Percentiles rank a stretch among this genome's conserved stretches.
phyloP scores from a whole-genome alignment of 37 sponge, comb jelly and placozoan species.

The Halichondria panicea region DNA sequence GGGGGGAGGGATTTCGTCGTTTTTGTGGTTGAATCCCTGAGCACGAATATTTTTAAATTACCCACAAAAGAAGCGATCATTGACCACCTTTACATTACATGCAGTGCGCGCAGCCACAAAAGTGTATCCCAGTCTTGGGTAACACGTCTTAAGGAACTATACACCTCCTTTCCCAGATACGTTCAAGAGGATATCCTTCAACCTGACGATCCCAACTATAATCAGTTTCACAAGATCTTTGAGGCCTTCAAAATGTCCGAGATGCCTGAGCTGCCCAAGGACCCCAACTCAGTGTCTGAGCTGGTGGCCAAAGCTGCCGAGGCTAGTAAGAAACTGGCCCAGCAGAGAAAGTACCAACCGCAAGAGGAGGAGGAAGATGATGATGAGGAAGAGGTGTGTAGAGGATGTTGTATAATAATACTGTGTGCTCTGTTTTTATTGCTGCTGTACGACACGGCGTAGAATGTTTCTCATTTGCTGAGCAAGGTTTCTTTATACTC shows the following conservation, averaged over 20 bases:
- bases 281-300: background rate
- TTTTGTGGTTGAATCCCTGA: too few relatives aligned
- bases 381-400: conserved; percentile 2
- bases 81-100: too few relatives aligned
- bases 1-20: too few relatives aligned
- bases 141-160: background rate
- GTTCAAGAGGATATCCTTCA: conserved; percentile 64
- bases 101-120: too few relatives aligned
- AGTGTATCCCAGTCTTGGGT: too few relatives aligned
- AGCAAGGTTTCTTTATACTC: too few relatives aligned
- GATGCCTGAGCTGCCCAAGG: background rate
- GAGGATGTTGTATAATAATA: background rate
- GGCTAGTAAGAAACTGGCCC: background rate
- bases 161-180: conserved; percentile 48
- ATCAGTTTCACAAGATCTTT: conserved; percentile 75
- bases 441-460: too few relatives aligned
- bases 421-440: too few relatives aligned
- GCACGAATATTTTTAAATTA: too few relatives aligned
- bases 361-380: conserved; percentile 35
- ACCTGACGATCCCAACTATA: conserved; percentile 63
- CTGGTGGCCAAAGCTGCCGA: background rate
- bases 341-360: conserved; percentile 9
- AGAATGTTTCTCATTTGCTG: background rate
- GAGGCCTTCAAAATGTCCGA: conserved; percentile 81
- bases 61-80: too few relatives aligned